Evolutionary conservation across 1,140 invertebrate genomes (phyloP).

Genomic region (Melipona quadrifasciata): DNA sequence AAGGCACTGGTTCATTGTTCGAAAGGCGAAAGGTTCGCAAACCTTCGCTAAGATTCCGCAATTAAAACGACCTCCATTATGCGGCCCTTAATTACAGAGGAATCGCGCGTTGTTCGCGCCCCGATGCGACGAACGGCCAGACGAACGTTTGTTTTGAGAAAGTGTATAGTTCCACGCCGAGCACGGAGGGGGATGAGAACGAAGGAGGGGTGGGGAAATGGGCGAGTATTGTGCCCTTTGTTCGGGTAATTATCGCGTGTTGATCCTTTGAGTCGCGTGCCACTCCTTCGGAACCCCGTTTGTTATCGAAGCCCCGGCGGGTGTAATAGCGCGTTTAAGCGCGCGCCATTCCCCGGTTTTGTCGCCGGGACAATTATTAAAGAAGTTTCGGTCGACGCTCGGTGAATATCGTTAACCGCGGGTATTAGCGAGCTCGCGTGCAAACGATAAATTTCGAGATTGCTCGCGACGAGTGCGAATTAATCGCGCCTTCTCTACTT

Average conservation of each 20-base stretch:
- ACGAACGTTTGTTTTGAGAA: conserved; percentile 6
- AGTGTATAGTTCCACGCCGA: neutral
- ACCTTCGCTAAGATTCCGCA: conserved; percentile 1
- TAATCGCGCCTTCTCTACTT: too few relatives aligned
- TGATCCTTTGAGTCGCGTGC: conserved; percentile 24
- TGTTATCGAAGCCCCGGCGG: neutral
- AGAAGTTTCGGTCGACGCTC: neutral
- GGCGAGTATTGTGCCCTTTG: neutral
- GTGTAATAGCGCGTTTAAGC: neutral
- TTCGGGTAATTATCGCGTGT: conserved; percentile 37
- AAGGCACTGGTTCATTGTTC: conserved; percentile 14
- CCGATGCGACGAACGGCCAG: neutral
- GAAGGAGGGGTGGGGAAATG: neutral
- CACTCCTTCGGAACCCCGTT: neutral
- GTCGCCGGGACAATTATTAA: neutral
- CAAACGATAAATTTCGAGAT: neutral
- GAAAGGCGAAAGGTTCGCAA: neutral
- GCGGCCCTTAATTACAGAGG: conserved; percentile 17
- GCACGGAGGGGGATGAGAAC: neutral
- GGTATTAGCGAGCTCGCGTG: neutral
- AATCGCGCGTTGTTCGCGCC: conserved; percentile 14
- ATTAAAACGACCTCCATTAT: conserved; percentile 35
- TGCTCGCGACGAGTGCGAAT: neutral
- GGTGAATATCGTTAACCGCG: neutral
- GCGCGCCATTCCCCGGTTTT: neutral